Percentiles rank a stretch among this genome's conserved stretches.
Evolutionary conservation across 2,113 vertebrate genomes (phyloP).

Genomic region (Phyllopteryx taeniolatus): DNA sequence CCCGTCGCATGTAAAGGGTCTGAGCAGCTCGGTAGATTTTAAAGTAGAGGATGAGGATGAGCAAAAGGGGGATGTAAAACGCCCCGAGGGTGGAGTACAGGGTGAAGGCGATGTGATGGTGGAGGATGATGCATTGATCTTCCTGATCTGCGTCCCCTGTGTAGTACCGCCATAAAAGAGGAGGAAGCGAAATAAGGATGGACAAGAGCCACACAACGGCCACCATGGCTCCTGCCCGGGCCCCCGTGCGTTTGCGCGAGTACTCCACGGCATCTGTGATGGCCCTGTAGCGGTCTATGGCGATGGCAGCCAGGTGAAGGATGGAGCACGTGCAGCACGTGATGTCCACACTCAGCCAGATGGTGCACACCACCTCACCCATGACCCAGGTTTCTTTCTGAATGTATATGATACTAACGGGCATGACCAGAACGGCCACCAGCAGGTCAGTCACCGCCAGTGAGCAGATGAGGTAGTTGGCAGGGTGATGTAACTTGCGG

Average conservation of each 20-base stretch:
- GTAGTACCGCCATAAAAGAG: constrained; percentile 89
- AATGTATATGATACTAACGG: constrained; percentile 95
- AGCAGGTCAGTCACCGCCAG: constrained; percentile 94
- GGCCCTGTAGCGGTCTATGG: constrained; percentile 90
- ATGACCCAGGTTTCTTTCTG: constrained; percentile 91
- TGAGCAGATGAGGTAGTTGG: constrained; percentile 97
- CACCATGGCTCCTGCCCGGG: constrained; percentile 88
- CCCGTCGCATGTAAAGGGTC: constrained; percentile 88
- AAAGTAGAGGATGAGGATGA: constrained; percentile 98
- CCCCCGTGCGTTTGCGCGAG: constrained; percentile 87
- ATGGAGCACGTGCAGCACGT: constrained; percentile 97
- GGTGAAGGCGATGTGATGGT: constrained; percentile 87
- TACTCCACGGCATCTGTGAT: constrained; percentile 96
- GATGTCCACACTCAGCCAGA: constrained; percentile 93
- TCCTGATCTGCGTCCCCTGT: constrained; percentile 69
- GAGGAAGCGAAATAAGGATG: constrained; percentile 90
- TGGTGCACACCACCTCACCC: constrained; percentile 89
- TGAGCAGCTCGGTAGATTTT: constrained; percentile 97
- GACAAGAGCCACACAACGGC: constrained; percentile 90
- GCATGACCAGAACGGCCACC: constrained; percentile 96
- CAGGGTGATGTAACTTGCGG: constrained; percentile 92
- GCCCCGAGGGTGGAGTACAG: constrained; percentile 95
- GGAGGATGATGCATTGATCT: constrained; percentile 90
- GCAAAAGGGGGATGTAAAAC: constrained; percentile 91
- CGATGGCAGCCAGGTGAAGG: constrained; percentile 91